Percentiles rank a stretch among this genome's conserved stretches.
These are phyloP conservation scores for Frieseomelitta varia DNA, from an alignment of 1,140 invertebrate genomes.

Conservation along the genomic window DNA sequence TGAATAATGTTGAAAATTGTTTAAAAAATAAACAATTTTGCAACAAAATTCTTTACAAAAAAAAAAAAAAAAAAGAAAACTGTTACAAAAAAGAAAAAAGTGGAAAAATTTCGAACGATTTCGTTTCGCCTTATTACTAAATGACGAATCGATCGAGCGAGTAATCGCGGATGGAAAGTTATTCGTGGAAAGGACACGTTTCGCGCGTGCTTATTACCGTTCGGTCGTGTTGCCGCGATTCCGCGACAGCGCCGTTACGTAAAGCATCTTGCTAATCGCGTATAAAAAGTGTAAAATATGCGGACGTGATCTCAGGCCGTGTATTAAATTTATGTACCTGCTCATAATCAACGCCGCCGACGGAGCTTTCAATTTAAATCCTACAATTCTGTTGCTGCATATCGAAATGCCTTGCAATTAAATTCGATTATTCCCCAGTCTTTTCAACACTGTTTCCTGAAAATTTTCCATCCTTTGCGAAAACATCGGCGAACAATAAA, in stretches of 20 bases:
- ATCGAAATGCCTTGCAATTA: background rate
- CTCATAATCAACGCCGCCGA: background rate
- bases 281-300: constrained; percentile 36
- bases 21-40: too few species aligned
- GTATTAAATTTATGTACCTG: constrained; percentile 14
- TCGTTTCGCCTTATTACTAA: background rate
- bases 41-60: too few species aligned
- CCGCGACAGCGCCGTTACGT: constrained; percentile 20
- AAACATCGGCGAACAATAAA: background rate
- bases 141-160: constrained; percentile 12
- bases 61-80: background rate
- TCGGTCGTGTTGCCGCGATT: constrained; percentile 14
- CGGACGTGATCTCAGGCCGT: constrained; percentile 29
- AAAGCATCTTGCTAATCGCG: constrained; percentile 29
- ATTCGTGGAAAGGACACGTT: constrained; percentile 50
- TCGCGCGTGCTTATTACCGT: constrained; percentile 7
- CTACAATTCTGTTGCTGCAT: background rate
- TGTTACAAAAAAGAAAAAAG: background rate
- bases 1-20: too few species aligned
- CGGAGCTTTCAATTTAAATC: background rate
- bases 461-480: background rate
- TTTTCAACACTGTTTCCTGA: background rate
- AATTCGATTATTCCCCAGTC: too few species aligned
- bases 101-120: too few species aligned
- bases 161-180: constrained; percentile 43